Evolutionary conservation across 1,140 invertebrate species (phyloP).

Genomic region (Bathynomus jamesi): DNA sequence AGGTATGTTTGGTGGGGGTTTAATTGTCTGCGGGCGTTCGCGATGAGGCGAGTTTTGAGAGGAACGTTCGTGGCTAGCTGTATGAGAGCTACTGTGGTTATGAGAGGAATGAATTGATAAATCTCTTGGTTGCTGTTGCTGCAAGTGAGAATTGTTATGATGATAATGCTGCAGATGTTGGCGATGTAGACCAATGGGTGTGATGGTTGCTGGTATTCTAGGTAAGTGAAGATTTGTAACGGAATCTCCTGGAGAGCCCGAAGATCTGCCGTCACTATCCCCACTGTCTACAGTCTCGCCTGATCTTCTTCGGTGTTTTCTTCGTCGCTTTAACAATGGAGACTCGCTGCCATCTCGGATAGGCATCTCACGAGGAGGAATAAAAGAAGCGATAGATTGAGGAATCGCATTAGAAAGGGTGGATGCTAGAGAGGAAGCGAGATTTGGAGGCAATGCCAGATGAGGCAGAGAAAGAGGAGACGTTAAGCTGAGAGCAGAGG

Average conservation of each 20-base stretch:
- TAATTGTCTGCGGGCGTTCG: not conserved
- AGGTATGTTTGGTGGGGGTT: not conserved
- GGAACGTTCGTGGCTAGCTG: not conserved
- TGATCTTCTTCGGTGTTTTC: slow-evolving; percentile 11
- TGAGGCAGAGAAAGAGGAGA: slow-evolving; percentile 18
- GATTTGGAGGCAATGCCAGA: not conserved
- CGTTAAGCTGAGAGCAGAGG: slow-evolving; percentile 15
- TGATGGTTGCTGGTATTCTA: slow-evolving; percentile 40
- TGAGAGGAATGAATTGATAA: not conserved
- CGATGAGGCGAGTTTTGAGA: not conserved
- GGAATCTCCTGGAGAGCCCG: slow-evolving; percentile 18
- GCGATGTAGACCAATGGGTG: slow-evolving; percentile 22
- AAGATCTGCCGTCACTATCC: slow-evolving; percentile 22
- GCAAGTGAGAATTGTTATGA: slow-evolving; percentile 4
- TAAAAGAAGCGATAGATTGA: not conserved
- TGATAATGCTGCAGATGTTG: not conserved
- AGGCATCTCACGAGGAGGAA: not conserved
- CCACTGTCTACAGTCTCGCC: slow-evolving; percentile 20
- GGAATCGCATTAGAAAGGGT: not conserved
- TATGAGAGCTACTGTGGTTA: not conserved
- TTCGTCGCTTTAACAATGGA: slow-evolving; percentile 13
- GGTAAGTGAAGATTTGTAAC: slow-evolving; percentile 24
- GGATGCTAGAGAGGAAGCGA: not conserved
- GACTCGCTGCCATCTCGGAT: slow-evolving; percentile 6
- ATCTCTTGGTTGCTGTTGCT: slow-evolving; percentile 1